Conservation (phyloP, 1,140 invertebrate species). For the Prorops nasuta region DNA sequence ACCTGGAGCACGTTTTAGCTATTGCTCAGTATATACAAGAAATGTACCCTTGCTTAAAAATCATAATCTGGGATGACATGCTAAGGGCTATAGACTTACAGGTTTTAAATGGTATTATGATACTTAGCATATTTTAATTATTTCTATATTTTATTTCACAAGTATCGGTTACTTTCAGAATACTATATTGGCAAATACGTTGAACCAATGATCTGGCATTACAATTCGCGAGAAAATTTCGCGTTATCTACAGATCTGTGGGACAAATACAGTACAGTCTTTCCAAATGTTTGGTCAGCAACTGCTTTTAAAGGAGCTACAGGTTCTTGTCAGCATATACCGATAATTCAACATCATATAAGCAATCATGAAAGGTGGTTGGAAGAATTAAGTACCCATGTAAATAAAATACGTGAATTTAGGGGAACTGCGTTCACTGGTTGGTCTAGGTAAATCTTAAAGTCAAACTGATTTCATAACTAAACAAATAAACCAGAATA, state of each 20-base stretch:
- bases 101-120: slow-evolving; percentile 58
- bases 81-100: slow-evolving; percentile 70
- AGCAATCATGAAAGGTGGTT: slow-evolving; percentile 71
- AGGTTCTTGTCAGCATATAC: slow-evolving; percentile 72
- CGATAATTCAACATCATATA: slow-evolving; percentile 63
- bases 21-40: slow-evolving; percentile 65
- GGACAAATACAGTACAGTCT: slow-evolving; percentile 79
- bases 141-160: slow-evolving; percentile 7
- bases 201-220: slow-evolving; percentile 86
- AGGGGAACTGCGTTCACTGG: slow-evolving; percentile 72
- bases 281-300: slow-evolving; percentile 89
- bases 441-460: slow-evolving; percentile 66
- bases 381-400: slow-evolving; percentile 55
- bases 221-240: slow-evolving; percentile 56
- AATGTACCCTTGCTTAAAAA: slow-evolving; percentile 64
- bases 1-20: slow-evolving; percentile 68
- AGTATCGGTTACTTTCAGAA: slow-evolving; percentile 48
- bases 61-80: slow-evolving; percentile 97
- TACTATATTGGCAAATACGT: slow-evolving; percentile 73
- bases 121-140: slow-evolving; percentile 10
- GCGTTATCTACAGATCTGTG: slow-evolving; percentile 60
- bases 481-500: too few relatives aligned
- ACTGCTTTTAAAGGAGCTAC: slow-evolving; percentile 90
- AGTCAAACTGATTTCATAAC: too few relatives aligned
- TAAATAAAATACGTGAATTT: slow-evolving; percentile 59